These are phyloP conservation scores for Enteromius argenteus DNA, from an alignment of 2,797 vertebrate species.

Conservation along the genomic window DNA sequence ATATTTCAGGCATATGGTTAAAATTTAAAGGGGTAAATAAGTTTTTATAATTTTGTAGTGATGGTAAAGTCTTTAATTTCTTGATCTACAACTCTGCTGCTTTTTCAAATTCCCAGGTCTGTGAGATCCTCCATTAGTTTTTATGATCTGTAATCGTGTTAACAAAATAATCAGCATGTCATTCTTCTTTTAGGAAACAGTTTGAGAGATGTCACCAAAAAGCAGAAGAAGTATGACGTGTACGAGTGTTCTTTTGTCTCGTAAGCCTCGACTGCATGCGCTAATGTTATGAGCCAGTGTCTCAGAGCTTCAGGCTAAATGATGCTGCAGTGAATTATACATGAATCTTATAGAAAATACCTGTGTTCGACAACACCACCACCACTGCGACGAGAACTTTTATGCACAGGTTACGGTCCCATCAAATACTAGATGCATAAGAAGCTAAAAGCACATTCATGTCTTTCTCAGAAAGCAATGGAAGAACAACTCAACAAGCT, in stretches of 20 bases:
- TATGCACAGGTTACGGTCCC: constrained; percentile 24
- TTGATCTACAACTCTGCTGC: not conserved
- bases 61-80: not conserved
- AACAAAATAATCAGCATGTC: too few relatives aligned
- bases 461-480: constrained; percentile 56
- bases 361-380: constrained; percentile 68
- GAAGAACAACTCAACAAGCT: not conserved
- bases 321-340: constrained; percentile 69
- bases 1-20: not conserved
- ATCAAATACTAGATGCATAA: not conserved
- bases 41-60: not conserved
- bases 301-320: constrained; percentile 73
- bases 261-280: not conserved
- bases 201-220: not conserved
- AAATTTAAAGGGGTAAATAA: constrained; percentile 7
- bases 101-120: constrained; percentile 4
- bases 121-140: not conserved
- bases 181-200: not conserved
- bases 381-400: constrained; percentile 61
- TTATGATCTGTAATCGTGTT: not conserved
- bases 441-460: constrained; percentile 23
- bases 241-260: not conserved
- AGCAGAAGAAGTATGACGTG: not conserved
- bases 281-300: constrained; percentile 60
- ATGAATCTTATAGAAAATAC: constrained; percentile 78